Evolutionary conservation across 1,140 invertebrate genomes (phyloP).

Genomic region (Magallana angulata): DNA sequence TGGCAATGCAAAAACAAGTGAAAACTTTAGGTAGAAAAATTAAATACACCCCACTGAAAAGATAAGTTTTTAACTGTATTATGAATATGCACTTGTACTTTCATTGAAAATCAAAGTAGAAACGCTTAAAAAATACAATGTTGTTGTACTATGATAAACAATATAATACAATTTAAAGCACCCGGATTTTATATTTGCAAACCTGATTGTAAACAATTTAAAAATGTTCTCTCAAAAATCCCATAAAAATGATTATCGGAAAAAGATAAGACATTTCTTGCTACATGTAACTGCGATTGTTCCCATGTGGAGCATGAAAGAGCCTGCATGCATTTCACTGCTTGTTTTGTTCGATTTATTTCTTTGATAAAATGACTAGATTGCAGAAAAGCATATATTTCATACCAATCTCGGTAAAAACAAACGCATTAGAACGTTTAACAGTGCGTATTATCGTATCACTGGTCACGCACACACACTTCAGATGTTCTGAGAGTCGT

Average conservation of each 20-base stretch:
- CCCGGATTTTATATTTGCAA: too few species aligned
- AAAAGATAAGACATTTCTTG: slow-evolving; percentile 1
- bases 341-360: slow-evolving; percentile 35
- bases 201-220: background rate
- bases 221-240: background rate
- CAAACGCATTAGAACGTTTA: background rate
- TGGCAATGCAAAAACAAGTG: too few species aligned
- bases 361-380: slow-evolving; percentile 16
- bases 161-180: too few species aligned
- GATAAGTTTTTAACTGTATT: too few species aligned
- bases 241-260: background rate
- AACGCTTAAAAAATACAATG: too few species aligned
- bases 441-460: background rate
- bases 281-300: slow-evolving; percentile 7
- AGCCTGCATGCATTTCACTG: background rate
- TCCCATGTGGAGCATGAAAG: background rate
- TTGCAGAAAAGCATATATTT: background rate
- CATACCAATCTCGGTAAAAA: slow-evolving; percentile 7
- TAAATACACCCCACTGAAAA: too few species aligned
- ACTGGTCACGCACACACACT: background rate
- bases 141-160: too few species aligned
- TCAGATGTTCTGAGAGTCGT: background rate
- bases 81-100: too few species aligned
- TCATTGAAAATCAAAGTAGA: too few species aligned
- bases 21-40: too few species aligned